phyloP scores from a whole-genome alignment of 2,113 vertebrate species.

The Channa maculata region DNA sequence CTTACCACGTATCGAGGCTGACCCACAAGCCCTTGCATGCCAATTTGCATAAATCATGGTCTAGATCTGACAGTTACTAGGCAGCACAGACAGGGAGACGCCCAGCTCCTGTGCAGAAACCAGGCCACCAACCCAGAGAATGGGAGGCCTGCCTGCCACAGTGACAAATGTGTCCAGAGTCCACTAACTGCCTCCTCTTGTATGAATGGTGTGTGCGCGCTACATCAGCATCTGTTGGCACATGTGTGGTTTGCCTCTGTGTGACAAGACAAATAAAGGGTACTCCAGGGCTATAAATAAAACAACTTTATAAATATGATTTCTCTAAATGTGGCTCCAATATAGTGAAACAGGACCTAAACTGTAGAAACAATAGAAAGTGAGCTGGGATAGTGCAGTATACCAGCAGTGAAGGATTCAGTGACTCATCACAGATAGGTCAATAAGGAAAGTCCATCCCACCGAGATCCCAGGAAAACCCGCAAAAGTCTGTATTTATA shows the following conservation, averaged over 20 bases:
- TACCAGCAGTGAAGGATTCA: not conserved
- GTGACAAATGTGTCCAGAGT: slow-evolving; percentile 81
- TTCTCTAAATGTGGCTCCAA: not conserved
- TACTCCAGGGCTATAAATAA: slow-evolving; percentile 31
- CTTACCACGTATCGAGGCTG: slow-evolving; percentile 70
- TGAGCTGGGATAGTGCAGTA: too few relatives aligned
- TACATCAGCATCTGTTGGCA: slow-evolving; percentile 32
- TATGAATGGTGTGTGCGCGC: slow-evolving; percentile 29
- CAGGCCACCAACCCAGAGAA: slow-evolving; percentile 81
- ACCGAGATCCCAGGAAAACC: slow-evolving; percentile 25
- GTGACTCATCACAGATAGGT: slow-evolving; percentile 34
- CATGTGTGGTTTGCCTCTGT: slow-evolving; percentile 11
- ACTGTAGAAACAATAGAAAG: too few relatives aligned
- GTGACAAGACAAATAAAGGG: slow-evolving; percentile 55
- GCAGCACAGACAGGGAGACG: slow-evolving; percentile 73
- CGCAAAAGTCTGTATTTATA: not conserved
- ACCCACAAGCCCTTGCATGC: slow-evolving; percentile 79
- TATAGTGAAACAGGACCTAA: not conserved
- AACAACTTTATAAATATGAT: slow-evolving; percentile 17
- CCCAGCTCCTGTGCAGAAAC: slow-evolving; percentile 75
- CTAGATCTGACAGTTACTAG: slow-evolving; percentile 81
- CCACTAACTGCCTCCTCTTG: slow-evolving; percentile 64
- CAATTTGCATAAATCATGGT: slow-evolving; percentile 84
- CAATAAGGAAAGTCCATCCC: not conserved
- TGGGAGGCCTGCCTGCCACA: slow-evolving; percentile 70